Evolutionary conservation across 2,113 vertebrate species (phyloP).

Genomic region (Naja naja): DNA sequence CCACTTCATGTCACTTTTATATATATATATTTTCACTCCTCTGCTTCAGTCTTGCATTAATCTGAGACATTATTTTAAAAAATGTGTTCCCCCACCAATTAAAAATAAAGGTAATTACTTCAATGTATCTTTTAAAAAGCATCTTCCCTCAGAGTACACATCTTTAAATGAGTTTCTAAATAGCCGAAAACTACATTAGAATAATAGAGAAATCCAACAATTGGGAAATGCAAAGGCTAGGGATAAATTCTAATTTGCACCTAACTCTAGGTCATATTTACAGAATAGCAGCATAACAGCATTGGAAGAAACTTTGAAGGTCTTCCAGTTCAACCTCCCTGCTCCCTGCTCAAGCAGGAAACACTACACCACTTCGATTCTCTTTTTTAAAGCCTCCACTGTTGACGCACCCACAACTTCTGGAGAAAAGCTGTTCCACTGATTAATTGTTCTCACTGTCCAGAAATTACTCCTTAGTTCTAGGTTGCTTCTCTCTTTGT

Average conservation of each 20-base stretch:
- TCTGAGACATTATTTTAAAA: not conserved
- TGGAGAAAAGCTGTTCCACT: too few relatives aligned
- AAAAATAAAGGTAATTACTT: not conserved
- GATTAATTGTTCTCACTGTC: too few relatives aligned
- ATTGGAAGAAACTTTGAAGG: not conserved
- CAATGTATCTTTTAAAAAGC: not conserved
- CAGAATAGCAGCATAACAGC: not conserved
- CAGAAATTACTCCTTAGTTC: too few relatives aligned
- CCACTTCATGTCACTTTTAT: not conserved
- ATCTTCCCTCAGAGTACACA: not conserved
- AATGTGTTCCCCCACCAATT: not conserved
- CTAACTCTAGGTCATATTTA: not conserved
- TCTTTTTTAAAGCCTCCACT: too few relatives aligned
- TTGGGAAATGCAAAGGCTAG: not conserved
- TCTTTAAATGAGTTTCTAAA: not conserved
- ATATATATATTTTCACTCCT: not conserved
- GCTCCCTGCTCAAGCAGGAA: too few relatives aligned
- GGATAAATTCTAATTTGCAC: not conserved
- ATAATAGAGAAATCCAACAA: not conserved
- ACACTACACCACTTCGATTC: too few relatives aligned
- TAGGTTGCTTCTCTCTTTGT: too few relatives aligned
- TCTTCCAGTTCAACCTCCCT: not conserved
- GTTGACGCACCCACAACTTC: too few relatives aligned
- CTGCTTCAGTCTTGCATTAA: not conserved
- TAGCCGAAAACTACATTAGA: not conserved